Evolutionary conservation across 2,888 invertebrate species (phyloP).

Genomic region (Agrotis puta): DNA sequence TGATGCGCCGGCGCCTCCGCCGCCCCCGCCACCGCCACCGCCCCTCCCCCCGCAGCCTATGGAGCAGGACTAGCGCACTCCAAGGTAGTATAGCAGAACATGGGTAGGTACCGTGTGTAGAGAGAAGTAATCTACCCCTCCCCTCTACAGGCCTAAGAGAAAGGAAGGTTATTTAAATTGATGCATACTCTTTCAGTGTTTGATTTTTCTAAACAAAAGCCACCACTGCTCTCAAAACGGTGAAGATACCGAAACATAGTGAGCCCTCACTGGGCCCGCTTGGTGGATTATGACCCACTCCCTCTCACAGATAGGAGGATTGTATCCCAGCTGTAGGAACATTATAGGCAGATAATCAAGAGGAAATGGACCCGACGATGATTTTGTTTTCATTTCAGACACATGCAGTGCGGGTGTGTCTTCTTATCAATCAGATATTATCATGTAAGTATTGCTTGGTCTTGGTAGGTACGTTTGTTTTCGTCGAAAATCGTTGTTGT

Average conservation of each 20-base stretch:
- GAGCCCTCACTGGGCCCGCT: too few species aligned
- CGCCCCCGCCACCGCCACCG: constrained; percentile 92
- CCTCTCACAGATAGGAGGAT: too few species aligned
- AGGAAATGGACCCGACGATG: too few species aligned
- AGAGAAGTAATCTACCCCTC: neutral
- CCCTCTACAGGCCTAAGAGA: neutral
- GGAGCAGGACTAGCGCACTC: constrained; percentile 80
- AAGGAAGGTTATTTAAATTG: neutral
- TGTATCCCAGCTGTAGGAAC: too few species aligned
- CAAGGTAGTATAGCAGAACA: constrained; percentile 41
- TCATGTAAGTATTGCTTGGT: constrained; percentile 16
- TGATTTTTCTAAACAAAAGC: neutral
- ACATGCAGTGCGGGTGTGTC: constrained; percentile 12
- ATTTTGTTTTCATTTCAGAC: constrained; percentile 23
- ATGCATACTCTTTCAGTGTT: neutral
- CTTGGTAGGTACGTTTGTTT: neutral
- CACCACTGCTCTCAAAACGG: too few species aligned
- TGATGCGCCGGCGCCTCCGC: constrained; percentile 91
- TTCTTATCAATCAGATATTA: constrained; percentile 19
- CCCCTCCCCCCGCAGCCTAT: constrained; percentile 92
- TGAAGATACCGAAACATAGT: too few species aligned
- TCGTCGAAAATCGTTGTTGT: constrained; percentile 18
- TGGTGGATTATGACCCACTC: too few species aligned
- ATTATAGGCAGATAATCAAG: too few species aligned
- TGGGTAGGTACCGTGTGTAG: neutral